Base-by-base conservation (phyloP, 2,113 vertebrate genomes). In the Colaptes auratus region DNA sequence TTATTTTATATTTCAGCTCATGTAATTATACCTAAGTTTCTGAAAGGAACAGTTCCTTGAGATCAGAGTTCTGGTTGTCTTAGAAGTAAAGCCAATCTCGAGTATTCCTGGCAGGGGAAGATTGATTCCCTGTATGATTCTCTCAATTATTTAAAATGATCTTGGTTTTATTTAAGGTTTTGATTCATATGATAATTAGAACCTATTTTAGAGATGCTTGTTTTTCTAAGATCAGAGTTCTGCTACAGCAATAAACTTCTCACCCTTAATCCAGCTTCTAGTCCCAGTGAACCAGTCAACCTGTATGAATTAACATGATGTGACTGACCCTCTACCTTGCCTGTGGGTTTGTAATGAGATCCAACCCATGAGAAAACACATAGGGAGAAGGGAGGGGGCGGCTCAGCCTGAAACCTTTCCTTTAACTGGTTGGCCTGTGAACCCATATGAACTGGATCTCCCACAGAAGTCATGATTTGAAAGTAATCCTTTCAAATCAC, bases 291-390 rank as follows among this genome's bases (percentile, higher is more conserved):
- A 96, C 52, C 72, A 86, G 72, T 53, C 95, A 93, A 91, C 95
- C 91, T 96, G 82, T 89, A 86, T 91, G 91, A 93, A 97, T 95
- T 95, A 95, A 93, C 95, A 95, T 89, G 94, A 91, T 83, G 94
- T 86, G 95, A 92, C 80, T 95, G 95, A 93, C 96, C 93, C 82
- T 74, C 85, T 60, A 90, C 93, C 94, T 95, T 93, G 93, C 94
- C 93, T 88, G 87, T 95, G 92, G 87, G 89, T 95, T 77, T 86
- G 85, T 89, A 96, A 96, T 88, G 95, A 97, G 92, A 92, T 92
- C 88, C 85, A 81, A 13, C 93, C 82, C 94, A 28, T 36, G 95
- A 87, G 87, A 93, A 89, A 89, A 91, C 0, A 0, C 1, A 2
- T 4, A 63, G 86, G 79, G 79, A 95, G 72, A 95, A 88, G 85